Conservation (phyloP, 30 jellyfish, hydroid and myxozoan genomes). For the Aurelia coerulea region DNA sequence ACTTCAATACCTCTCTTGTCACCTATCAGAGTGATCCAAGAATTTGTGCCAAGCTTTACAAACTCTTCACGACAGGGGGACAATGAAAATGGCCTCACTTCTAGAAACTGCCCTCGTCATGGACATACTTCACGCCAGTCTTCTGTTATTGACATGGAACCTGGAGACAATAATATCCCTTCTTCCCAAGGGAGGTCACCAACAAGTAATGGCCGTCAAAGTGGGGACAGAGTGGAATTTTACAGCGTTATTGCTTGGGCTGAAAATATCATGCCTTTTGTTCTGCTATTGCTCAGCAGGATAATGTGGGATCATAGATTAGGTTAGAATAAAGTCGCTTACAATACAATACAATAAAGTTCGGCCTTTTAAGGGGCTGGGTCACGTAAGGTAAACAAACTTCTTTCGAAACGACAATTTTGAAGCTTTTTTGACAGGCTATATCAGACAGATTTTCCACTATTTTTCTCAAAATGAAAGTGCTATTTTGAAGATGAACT, state of each 20-base stretch:
- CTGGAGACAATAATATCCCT: constrained; percentile 53
- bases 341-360: no score
- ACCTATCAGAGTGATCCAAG: constrained; percentile 90
- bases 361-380: no score
- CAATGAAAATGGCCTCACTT: constrained; percentile 35
- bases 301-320: constrained; percentile 98
- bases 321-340: constrained; percentile 42
- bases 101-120: constrained; percentile 60
- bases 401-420: no score
- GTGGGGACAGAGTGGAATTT: constrained; percentile 87
- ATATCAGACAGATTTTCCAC: no score
- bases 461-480: no score
- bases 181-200: constrained; percentile 59
- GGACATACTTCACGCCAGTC: constrained; percentile 70
- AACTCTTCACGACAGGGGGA: constrained; percentile 43
- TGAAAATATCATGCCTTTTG: constrained; percentile 85
- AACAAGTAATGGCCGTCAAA: constrained; percentile 41
- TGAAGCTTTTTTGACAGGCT: no score
- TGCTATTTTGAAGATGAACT: no score
- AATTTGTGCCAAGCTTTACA: constrained; percentile 80
- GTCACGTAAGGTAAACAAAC: no score
- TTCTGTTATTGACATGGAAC: constrained; percentile 74
- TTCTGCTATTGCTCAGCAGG: constrained; percentile 74
- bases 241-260: constrained; percentile 91
- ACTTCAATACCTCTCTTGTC: constrained; percentile 80